Conservation (phyloP, 2,888 invertebrate species). For the Trachelus troglodyta region DNA sequence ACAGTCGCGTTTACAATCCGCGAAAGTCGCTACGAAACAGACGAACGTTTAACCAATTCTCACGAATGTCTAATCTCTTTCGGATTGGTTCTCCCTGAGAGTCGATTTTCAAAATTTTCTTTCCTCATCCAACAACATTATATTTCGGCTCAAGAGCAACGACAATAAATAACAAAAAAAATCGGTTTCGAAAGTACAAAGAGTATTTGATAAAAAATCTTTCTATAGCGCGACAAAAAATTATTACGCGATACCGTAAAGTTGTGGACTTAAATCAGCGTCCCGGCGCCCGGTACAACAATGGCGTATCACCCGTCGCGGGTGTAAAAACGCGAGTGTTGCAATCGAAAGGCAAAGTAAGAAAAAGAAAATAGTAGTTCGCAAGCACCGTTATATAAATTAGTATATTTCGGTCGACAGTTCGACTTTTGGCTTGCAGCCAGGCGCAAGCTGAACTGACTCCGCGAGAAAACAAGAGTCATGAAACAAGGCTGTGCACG, state of each 20-base stretch:
- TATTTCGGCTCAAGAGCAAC: neutral
- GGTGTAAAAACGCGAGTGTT: neutral
- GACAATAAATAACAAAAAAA: neutral
- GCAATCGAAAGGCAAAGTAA: neutral
- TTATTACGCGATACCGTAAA: neutral
- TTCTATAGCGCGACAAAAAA: neutral
- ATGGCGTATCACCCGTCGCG: neutral
- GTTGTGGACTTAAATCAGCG: neutral
- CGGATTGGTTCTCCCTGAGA: neutral
- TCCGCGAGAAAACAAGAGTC: conserved; percentile 53
- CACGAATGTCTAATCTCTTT: neutral
- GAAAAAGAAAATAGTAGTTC: neutral
- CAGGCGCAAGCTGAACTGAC: conserved; percentile 56
- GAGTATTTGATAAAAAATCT: neutral
- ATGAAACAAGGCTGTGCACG: conserved; percentile 47
- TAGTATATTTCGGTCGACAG: conserved; percentile 57
- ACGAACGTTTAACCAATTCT: neutral
- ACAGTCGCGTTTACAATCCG: neutral
- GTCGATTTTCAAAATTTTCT: neutral
- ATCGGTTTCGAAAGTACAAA: neutral
- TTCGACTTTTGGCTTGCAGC: conserved; percentile 58
- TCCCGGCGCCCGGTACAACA: neutral
- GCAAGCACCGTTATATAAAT: conserved; percentile 55
- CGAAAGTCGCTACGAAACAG: neutral
- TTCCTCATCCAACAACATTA: neutral